Base-by-base conservation (phyloP, 2,797 vertebrate genomes). In the Myotis daubentonii region DNA sequence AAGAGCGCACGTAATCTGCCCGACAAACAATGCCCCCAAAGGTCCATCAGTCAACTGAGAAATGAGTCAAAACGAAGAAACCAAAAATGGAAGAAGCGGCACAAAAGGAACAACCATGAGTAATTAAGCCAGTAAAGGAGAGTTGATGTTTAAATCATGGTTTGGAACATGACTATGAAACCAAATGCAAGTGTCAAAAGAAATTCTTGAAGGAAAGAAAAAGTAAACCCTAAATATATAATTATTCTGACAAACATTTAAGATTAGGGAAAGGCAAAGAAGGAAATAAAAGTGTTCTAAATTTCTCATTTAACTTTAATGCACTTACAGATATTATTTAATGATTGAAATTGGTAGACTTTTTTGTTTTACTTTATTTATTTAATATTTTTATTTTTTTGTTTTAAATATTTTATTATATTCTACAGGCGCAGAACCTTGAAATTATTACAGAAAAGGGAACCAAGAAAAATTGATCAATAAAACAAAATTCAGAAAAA, bases 61-160 rank as follows among this genome's bases (percentile, higher is more conserved):
- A 84, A 65, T 96, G 95, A 97, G 92, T 96, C 95, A 96, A 96
- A 88, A 86, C 33, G 44, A 53, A 90, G 81, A 85, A 75, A 38
- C 53, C 33, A 30, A 78, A 84, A 75, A 89, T 79, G 72, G 51
- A 53, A 93, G 70, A 78, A 36, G 22, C 9, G 51, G 20, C 47
- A 68, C 22, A 62, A 94, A 91, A 78, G 75, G 82, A 93, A 53
- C 16, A 86, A 47, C 57, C 23, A 8, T 91, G 95, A 97, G 75
- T 93, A 92, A 95, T 47, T 38, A 33, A 93, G 49, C 81, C n/a
- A 16, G 68, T 25, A 72, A 87, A 60, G 80, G 79, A 88, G 60
- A 51, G 76, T 33, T 72, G 78, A 65, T 33, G 74, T 96, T 87
- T 83, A 94, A 70, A 60, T 85, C 87, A 90, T 78, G 82, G 68